A percentile compares a stretch with the other conserved stretches of the same genome.
Evolutionary conservation across 2,113 vertebrate species (phyloP).

Genomic region (Todiramphus chloris): DNA sequence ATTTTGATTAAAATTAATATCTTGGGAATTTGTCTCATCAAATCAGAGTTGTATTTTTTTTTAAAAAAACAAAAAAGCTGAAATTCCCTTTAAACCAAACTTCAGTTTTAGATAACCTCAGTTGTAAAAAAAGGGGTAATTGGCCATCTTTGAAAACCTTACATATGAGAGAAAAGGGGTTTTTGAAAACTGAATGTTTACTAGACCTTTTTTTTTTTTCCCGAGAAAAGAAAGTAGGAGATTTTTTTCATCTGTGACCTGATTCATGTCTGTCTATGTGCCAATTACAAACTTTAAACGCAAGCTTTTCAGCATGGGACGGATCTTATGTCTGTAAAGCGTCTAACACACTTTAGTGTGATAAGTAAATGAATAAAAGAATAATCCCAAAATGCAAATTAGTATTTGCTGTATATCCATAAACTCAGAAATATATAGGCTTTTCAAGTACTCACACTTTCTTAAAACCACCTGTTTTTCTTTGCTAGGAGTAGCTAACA

Average conservation of each 20-base stretch:
- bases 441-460: neutral
- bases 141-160: neutral
- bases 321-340: neutral
- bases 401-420: neutral
- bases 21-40: neutral
- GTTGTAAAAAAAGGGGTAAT: neutral
- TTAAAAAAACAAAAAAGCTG: neutral
- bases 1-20: accelerated
- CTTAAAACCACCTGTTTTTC: neutral
- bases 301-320: neutral
- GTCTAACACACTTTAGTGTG: neutral
- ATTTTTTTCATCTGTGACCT: neutral
- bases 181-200: neutral
- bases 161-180: neutral
- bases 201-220: neutral
- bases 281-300: neutral
- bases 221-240: neutral
- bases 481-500: neutral
- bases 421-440: neutral
- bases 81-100: neutral
- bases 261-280: neutral
- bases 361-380: neutral
- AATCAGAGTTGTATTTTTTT: neutral
- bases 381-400: neutral
- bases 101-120: neutral